phyloP scores from a whole-genome alignment of 2,888 invertebrate species.

The Cryptus armator region DNA sequence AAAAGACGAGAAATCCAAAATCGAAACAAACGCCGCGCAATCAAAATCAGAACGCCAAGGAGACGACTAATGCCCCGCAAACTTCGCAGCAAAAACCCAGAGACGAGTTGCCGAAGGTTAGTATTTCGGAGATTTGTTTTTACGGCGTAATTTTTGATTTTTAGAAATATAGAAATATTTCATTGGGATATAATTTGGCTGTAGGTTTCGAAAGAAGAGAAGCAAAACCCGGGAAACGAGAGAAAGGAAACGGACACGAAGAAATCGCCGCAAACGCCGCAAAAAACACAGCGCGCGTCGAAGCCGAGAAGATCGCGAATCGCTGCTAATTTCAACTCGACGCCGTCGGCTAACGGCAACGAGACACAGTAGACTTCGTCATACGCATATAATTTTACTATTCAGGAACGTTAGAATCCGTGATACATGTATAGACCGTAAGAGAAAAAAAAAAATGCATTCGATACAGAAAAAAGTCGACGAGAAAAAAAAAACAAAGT shows the following conservation, averaged over 20 bases:
- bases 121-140: slow-evolving; percentile 34
- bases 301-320: slow-evolving; percentile 82
- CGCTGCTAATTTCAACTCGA: slow-evolving; percentile 83
- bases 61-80: slow-evolving; percentile 37
- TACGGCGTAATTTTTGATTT: background rate
- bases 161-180: background rate
- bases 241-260: slow-evolving; percentile 59
- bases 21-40: slow-evolving; percentile 59
- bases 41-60: slow-evolving; percentile 65
- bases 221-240: slow-evolving; percentile 39
- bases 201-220: slow-evolving; percentile 64
- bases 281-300: slow-evolving; percentile 74
- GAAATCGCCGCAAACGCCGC: slow-evolving; percentile 68
- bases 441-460: slow-evolving; percentile 35
- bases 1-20: slow-evolving; percentile 81
- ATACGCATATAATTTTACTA: slow-evolving; percentile 37
- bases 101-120: slow-evolving; percentile 61
- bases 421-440: slow-evolving; percentile 56
- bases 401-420: slow-evolving; percentile 51
- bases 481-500: background rate
- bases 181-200: background rate
- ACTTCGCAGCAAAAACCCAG: slow-evolving; percentile 40
- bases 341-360: slow-evolving; percentile 75
- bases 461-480: slow-evolving; percentile 1
- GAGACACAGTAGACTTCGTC: slow-evolving; percentile 71